Evolutionary conservation across 2,888 invertebrate species (phyloP).

Genomic region (Eupelmus urozonus): DNA sequence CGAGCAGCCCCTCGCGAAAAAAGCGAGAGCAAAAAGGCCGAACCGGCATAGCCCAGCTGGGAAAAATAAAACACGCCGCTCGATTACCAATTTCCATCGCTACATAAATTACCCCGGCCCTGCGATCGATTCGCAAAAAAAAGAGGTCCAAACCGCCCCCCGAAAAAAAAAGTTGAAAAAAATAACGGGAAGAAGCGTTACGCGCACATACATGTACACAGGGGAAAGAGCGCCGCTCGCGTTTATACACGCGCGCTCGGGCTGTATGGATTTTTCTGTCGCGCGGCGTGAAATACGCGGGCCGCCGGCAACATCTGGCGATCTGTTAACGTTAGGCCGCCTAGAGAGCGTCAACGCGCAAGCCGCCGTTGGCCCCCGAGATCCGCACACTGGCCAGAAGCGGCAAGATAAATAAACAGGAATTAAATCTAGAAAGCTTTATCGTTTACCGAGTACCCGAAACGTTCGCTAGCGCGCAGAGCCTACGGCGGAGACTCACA

Average conservation of each 20-base stretch:
- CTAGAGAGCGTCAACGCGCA: slow-evolving; percentile 61
- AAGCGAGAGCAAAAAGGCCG: background rate
- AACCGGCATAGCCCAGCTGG: too few species aligned
- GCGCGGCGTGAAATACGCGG: slow-evolving; percentile 67
- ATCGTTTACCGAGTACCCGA: too few species aligned
- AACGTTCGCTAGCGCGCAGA: background rate
- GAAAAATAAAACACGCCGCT: slow-evolving; percentile 16
- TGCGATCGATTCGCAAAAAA: slow-evolving; percentile 15
- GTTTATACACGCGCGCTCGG: slow-evolving; percentile 47
- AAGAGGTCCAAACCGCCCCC: background rate
- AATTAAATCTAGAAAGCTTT: slow-evolving; percentile 75
- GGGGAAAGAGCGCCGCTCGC: slow-evolving; percentile 2
- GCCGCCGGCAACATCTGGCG: slow-evolving; percentile 74
- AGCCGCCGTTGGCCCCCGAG: too few species aligned
- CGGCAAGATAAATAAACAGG: slow-evolving; percentile 75
- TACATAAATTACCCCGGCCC: slow-evolving; percentile 55
- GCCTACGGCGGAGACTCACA: too few species aligned
- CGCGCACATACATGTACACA: background rate
- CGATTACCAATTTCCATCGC: slow-evolving; percentile 57
- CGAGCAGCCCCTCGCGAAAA: too few species aligned
- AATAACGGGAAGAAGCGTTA: slow-evolving; percentile 9
- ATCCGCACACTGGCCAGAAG: slow-evolving; percentile 61
- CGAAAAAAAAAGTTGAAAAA: slow-evolving; percentile 25
- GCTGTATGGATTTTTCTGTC: slow-evolving; percentile 69
- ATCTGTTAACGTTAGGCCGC: slow-evolving; percentile 73